phyloP scores from a whole-genome alignment of 2,797 vertebrate species.

The Pachyuromys duprasi region DNA sequence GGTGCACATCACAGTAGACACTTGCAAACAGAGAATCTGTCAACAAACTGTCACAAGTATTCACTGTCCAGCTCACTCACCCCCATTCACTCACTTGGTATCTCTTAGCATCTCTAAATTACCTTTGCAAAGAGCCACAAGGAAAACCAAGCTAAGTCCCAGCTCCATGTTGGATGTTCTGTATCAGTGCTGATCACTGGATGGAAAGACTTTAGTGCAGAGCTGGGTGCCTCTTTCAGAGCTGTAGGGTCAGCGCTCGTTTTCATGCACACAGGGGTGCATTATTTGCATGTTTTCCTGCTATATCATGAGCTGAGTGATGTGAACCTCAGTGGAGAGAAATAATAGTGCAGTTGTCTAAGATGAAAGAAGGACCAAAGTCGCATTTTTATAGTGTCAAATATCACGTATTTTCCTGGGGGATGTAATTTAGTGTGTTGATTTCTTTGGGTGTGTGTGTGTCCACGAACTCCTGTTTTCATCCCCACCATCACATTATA shows the following conservation, averaged over 20 bases:
- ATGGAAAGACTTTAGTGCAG: no score
- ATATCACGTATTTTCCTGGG: no score
- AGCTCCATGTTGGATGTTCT: not conserved
- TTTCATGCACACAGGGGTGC: not conserved
- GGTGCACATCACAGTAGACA: no score
- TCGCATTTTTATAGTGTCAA: not conserved
- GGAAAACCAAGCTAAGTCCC: not conserved
- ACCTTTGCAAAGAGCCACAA: not conserved
- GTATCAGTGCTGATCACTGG: not conserved
- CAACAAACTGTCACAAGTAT: not conserved
- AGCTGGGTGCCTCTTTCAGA: no score
- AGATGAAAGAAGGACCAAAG: no score
- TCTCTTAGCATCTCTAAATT: not conserved
- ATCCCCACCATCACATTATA: no score
- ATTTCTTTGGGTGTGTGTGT: no score
- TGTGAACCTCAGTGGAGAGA: no score
- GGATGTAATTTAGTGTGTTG: no score
- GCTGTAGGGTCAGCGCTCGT: not conserved
- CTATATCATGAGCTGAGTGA: not conserved
- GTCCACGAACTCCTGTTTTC: no score
- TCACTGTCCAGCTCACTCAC: not conserved
- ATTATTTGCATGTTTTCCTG: not conserved
- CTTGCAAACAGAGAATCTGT: not conserved
- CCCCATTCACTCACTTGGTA: fast-evolving
- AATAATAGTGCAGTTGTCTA: no score